Conservation (phyloP, 2,888 invertebrate species). For the Andrena trimmerana region DNA sequence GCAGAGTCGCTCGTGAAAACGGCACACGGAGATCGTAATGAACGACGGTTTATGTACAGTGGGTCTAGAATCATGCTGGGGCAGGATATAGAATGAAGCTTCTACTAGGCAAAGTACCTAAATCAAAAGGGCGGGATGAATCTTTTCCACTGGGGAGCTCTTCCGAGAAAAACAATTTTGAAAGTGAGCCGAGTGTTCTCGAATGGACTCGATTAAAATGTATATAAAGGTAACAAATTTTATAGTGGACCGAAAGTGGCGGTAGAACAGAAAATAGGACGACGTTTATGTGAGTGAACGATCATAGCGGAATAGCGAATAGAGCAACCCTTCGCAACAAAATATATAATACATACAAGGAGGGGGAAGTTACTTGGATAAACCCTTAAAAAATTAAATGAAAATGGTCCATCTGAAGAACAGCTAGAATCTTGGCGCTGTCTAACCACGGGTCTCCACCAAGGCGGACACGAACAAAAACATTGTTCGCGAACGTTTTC, state of each 20-base stretch:
- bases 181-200: background rate
- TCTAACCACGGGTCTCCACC: background rate
- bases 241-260: background rate
- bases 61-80: background rate
- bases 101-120: background rate
- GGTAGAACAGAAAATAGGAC: background rate
- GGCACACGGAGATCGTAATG: slow-evolving; percentile 21
- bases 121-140: background rate
- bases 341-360: background rate
- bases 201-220: slow-evolving; percentile 13
- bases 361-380: background rate
- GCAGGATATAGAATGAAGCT: slow-evolving; percentile 1
- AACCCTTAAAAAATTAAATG: background rate
- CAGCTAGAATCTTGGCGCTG: background rate
- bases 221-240: slow-evolving; percentile 12
- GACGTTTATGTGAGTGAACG: background rate
- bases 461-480: no score
- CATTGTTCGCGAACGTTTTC: no score
- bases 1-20: slow-evolving; percentile 12
- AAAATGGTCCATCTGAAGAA: background rate
- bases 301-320: background rate
- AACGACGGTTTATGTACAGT: background rate
- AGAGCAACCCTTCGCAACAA: background rate
- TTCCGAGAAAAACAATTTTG: slow-evolving; percentile 16
- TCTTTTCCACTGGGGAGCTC: background rate